Evolutionary conservation across 1,140 invertebrate genomes (phyloP), one percentile per base, ranked within the genome.

Genomic region (Drosophila neocordata): DNA sequence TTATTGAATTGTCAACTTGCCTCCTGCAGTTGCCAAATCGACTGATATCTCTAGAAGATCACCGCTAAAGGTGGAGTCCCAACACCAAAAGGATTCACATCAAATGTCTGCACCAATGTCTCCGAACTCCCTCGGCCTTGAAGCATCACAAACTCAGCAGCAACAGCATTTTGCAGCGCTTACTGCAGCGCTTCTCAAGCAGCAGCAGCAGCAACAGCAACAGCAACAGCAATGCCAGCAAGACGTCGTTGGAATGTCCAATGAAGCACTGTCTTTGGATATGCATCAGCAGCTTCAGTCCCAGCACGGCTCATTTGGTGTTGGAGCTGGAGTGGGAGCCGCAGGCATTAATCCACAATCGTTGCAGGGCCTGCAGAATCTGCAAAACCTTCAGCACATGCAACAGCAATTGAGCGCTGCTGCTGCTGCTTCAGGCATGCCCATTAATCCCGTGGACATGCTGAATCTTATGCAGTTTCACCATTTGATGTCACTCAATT

Each of bases 401-500:
- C 90, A 91, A 59, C 81, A 91, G 31, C 91, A 88, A n/a, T 58
- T 91, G n/a, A 66, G 65, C 5, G 64, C 69, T 1, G 75, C 72
- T 12, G 66, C 85, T 6, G 72, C 67, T 1, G 52, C 77, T 20
- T 69, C 82, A 4, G 73, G 81, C 4, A 65, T 90, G 34, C 73
- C 79, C 5, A 70, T 92, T 1, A 92, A 91, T 64, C 90, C 91
- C 3, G 76, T 92, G 5, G 91, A 92, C n/a, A 92, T 92, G 34
- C 92, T 98, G 1, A 97, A 96, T 85, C 95, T 97, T 7, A 96
- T 98, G 94, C 97, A 98, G 90, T 93, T 98, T 27, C 96, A 97
- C 77, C 96, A 97, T 53, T 72, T 92, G 37, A 91, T 92, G 80
- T 92, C 91, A 2, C 63, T 92, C 1, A 92, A 92, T 65, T 91